Percentiles rank a stretch among this genome's conserved stretches.
Conservation (phyloP, 2,797 vertebrate species). For the Atherinosoma microstoma region DNA sequence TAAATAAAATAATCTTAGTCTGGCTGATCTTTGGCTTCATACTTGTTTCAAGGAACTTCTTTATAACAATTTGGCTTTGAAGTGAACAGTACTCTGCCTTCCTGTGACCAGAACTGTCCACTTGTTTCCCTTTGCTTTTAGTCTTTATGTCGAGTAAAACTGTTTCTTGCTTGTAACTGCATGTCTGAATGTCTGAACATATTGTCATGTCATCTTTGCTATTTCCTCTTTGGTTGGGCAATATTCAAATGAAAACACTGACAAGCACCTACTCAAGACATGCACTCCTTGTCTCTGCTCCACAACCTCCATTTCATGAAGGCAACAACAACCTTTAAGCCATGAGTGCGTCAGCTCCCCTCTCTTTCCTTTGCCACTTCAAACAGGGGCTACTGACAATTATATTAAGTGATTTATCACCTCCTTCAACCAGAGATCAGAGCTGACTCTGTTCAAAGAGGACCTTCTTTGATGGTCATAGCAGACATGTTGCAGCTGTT, state of each 20-base stretch:
- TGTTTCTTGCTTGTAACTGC: background rate
- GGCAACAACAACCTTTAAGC: conserved; percentile 43
- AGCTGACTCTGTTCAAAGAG: conserved; percentile 19
- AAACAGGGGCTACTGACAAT: conserved; percentile 64
- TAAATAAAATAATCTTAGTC: background rate
- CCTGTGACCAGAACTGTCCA: background rate
- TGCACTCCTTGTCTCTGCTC: conserved; percentile 28
- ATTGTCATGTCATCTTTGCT: background rate
- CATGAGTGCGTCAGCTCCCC: conserved; percentile 16
- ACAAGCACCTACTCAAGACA: conserved; percentile 31
- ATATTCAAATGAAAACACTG: conserved; percentile 65
- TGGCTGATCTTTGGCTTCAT: background rate
- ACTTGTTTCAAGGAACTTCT: background rate
- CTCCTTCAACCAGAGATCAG: conserved; percentile 58
- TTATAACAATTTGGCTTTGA: background rate
- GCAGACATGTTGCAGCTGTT: background rate
- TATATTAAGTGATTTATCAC: conserved; percentile 76
- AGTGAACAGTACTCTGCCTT: background rate
- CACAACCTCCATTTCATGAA: conserved; percentile 33
- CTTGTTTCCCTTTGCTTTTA: background rate
- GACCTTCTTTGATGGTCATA: conserved; percentile 33
- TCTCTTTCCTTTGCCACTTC: conserved; percentile 48
- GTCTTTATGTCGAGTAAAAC: background rate
- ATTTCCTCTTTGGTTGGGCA: conserved; percentile 1
- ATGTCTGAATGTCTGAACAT: background rate